These are phyloP conservation scores for Leucopsar rothschildi DNA, from an alignment of 2,113 vertebrate species.

Conservation along the genomic window DNA sequence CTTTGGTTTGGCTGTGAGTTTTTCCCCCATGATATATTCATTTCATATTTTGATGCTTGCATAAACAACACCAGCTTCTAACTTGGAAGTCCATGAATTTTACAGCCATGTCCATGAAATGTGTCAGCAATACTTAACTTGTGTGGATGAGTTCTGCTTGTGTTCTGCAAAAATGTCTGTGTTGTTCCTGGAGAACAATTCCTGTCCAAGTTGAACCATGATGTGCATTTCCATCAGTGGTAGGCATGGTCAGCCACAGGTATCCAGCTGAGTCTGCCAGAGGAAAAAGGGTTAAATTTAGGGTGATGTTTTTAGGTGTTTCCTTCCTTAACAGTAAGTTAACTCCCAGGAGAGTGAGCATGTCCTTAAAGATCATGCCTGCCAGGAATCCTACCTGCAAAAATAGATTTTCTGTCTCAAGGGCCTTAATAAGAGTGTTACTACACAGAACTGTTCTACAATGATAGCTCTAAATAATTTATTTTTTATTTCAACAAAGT, in stretches of 20 bases:
- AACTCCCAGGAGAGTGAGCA: background rate
- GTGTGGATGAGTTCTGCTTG: background rate
- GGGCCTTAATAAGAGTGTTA: slow-evolving; percentile 77
- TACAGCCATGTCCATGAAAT: background rate
- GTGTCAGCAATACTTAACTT: background rate
- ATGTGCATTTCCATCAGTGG: background rate
- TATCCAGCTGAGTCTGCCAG: background rate
- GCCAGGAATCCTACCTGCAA: slow-evolving; percentile 64
- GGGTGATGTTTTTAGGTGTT: slow-evolving; percentile 42
- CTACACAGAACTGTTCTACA: slow-evolving; percentile 74
- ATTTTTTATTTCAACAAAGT: slow-evolving; percentile 79
- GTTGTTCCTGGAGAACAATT: background rate
- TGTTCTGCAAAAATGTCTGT: background rate
- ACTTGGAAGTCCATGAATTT: background rate
- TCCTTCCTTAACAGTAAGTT: slow-evolving; percentile 29
- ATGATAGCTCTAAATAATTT: slow-evolving; percentile 78
- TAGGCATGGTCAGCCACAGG: background rate
- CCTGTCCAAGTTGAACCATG: background rate
- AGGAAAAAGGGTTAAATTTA: slow-evolving; percentile 27
- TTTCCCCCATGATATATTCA: background rate
- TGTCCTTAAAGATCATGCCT: slow-evolving; percentile 39
- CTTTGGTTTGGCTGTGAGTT: background rate
- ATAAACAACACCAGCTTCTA: background rate
- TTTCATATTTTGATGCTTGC: background rate
- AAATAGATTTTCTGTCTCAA: slow-evolving; percentile 70